Evolutionary conservation across 1,140 invertebrate genomes (phyloP), one percentile per base, ranked within the genome.

Genomic region (Arion vulgaris): DNA sequence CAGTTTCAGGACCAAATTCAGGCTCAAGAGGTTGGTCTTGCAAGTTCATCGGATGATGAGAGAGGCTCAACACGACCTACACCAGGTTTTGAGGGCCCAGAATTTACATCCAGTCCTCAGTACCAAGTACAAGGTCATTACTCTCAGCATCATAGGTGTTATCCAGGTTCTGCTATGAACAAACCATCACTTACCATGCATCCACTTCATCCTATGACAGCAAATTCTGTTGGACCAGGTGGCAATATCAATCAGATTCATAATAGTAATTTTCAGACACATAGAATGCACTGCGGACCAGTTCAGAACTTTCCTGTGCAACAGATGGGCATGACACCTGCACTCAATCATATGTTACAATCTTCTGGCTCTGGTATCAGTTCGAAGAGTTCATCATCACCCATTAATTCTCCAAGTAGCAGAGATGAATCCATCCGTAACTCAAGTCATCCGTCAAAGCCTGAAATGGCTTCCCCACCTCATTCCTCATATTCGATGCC

Each of bases 301-400:
- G 38, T 53, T 32, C 51, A 78, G 34, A 38, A 15, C 9, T 78
- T 78, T 45, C 76, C 76, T n/a, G 76, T 28, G 9, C 76, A 78
- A 17, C 76, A 78, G 32, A 68, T 45, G 28, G 76, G 53, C 13
- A 78, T 53, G 32, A 78, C 57, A 26, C 57, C 76, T 38, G 66
- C 76, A 39, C 76, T 78, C 28, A 78, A 78, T 66, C 38, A 57
- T 28, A 36, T 78, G 76, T 32, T 78, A 34, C 76, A 78, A 57
- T 78, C 76, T 45, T n/a, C 76, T 1, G 36, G 62, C 28, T n/a
- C 71, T 1, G 71, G 71, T 38, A 78, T 53, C 0, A 39, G 2
- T 45, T 15, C 2, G 17, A 78, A 78, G 39, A 38, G 34, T 15
- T 62, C 76, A 36, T 4, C 45, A 15, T 19, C 75, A 9, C 32